Evolutionary conservation across 2,888 invertebrate species (phyloP).

Genomic region (Rugalucina vietnamica): DNA sequence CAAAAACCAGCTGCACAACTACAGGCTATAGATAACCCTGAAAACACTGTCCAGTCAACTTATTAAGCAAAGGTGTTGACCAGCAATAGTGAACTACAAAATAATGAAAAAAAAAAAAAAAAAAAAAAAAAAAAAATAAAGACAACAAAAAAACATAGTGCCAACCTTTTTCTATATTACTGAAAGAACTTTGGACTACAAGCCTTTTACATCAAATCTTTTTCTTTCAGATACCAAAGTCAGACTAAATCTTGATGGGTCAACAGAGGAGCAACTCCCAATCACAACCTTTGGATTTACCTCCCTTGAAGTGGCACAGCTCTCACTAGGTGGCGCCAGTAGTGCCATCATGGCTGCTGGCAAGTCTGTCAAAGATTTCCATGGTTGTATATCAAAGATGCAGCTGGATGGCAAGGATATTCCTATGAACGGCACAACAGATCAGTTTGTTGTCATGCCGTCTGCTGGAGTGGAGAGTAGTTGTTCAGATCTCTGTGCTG

Average conservation of each 20-base stretch:
- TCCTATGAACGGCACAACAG: constrained; percentile 93
- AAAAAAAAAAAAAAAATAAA: no score
- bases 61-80: no score
- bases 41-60: no score
- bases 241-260: constrained; percentile 88
- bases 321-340: constrained; percentile 88
- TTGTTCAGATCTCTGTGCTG: constrained; percentile 71
- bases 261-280: constrained; percentile 43
- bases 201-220: no score
- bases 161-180: no score
- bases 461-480: constrained; percentile 67
- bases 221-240: constrained; percentile 50
- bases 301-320: constrained; percentile 93
- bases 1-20: no score
- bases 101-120: no score
- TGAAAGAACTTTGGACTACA: no score
- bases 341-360: constrained; percentile 53
- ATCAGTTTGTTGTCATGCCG: constrained; percentile 77
- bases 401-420: constrained; percentile 95
- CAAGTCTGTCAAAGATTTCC: constrained; percentile 86
- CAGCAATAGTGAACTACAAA: no score
- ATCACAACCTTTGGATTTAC: constrained; percentile 92
- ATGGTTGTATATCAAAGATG: constrained; percentile 95
- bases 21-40: no score
- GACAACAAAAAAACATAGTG: no score